phyloP scores from a whole-genome alignment of 1,140 invertebrate genomes.

The Bathynomus jamesi region DNA sequence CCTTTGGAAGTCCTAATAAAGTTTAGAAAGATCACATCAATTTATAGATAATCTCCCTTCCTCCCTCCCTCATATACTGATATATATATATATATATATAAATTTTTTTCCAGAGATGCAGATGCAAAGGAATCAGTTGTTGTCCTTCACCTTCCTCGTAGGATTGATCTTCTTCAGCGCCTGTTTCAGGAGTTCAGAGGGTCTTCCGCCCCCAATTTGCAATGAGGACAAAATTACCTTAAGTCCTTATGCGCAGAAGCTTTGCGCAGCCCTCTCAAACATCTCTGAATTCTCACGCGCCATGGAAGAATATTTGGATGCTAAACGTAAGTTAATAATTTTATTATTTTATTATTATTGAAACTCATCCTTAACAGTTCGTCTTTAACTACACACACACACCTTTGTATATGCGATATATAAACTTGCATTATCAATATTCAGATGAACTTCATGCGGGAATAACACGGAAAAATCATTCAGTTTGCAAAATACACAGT shows the following conservation, averaged over 20 bases:
- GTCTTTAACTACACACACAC: no score
- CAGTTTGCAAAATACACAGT: no score
- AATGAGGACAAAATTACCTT: slow-evolving; percentile 17
- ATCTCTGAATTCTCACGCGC: slow-evolving; percentile 25
- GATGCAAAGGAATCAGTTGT: neutral
- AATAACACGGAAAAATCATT: no score
- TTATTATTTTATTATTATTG: neutral
- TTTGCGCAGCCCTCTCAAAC: slow-evolving; percentile 21
- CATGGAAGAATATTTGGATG: slow-evolving; percentile 29
- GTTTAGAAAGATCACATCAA: no score
- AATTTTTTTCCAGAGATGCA: neutral
- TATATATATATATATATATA: neutral
- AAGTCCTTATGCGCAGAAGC: slow-evolving; percentile 22
- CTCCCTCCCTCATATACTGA: no score
- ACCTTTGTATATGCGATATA: no score
- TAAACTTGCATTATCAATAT: no score
- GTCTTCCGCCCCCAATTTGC: slow-evolving; percentile 20
- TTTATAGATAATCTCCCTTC: no score
- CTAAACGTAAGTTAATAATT: slow-evolving; percentile 14
- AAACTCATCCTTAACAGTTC: no score
- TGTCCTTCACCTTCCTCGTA: neutral
- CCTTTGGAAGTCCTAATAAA: no score
- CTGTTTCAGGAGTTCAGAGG: neutral
- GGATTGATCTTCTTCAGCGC: neutral
- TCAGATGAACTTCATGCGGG: no score